These are phyloP conservation scores for Margaritifera margaritifera DNA, from an alignment of 2,888 invertebrate species.

Conservation along the genomic window DNA sequence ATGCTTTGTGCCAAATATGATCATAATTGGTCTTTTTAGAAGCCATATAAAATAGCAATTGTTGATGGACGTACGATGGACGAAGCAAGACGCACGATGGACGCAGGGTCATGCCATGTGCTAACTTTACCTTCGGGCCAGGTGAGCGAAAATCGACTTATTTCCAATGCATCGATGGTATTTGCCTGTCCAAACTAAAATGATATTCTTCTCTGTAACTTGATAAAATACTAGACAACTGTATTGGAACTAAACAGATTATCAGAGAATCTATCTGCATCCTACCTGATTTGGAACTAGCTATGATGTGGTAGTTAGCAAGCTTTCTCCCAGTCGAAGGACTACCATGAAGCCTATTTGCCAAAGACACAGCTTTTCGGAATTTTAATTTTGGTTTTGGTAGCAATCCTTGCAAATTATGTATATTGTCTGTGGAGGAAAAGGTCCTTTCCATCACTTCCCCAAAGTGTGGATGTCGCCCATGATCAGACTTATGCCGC, in stretches of 20 bases:
- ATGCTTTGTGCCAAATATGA: too few relatives aligned
- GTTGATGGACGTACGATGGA: constrained; percentile 1
- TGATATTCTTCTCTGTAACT: not conserved
- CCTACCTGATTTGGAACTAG: constrained; percentile 69
- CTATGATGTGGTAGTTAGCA: constrained; percentile 69
- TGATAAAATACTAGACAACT: not conserved
- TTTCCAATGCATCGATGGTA: not conserved
- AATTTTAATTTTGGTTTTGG: constrained; percentile 65
- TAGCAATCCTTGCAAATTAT: constrained; percentile 57
- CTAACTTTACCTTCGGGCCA: not conserved
- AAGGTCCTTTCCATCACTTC: constrained; percentile 63
- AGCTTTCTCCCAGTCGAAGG: constrained; percentile 69
- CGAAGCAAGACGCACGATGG: not conserved
- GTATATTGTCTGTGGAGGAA: constrained; percentile 68
- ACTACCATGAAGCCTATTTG: constrained; percentile 66
- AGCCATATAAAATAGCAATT: not conserved
- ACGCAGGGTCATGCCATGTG: not conserved
- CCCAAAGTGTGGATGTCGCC: constrained; percentile 61
- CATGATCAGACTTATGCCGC: constrained; percentile 62
- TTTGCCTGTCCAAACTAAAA: too few relatives aligned
- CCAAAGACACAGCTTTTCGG: constrained; percentile 65
- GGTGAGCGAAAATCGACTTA: not conserved
- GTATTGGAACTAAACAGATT: not conserved
- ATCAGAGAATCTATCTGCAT: constrained; percentile 2
- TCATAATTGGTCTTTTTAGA: too few relatives aligned